Evolutionary conservation across 2,113 vertebrate species (phyloP), one percentile per base, ranked within the genome.

Genomic region (Petaurus breviceps): DNA sequence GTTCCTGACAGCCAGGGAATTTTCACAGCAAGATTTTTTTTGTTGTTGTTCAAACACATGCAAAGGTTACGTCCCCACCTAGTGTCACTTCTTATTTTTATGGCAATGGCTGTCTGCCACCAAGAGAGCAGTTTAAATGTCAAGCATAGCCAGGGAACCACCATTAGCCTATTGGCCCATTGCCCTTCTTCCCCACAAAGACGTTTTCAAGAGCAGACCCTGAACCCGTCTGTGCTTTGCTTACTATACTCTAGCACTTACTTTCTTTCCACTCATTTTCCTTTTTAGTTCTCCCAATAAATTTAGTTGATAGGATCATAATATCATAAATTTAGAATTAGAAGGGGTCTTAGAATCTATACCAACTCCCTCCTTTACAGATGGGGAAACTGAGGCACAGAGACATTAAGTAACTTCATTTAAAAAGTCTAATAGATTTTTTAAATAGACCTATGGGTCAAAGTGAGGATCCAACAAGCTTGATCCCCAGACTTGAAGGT

Each of bases 1-100:
- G 55, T 92, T 94, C 97, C 97, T 97, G 96, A 97, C 52, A 52
- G 26, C 10, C 96, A 28, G n/a, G 90, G 46, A 68, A 90, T 23
- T 97, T 96, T 91, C 95, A 49, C 23, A 61, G n/a, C 92, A 23
- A 52, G 0, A 93, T 1, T 97, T 95, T 91, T 51, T 61, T 61
- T 31, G 47, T 49, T 49, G 47, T 49, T 31, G 14, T 68, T 68
- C 61, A 68, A 68, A 0, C n/a, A 92, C 89, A 50, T 9, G 84
- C 6, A 94, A 46, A 51, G 31, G 47, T 77, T 61, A 53, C 28
- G 3, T 97, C 61, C 93, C 50, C 96, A 96, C 84, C 11, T 2
- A 43, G 92, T 46, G 90, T 51, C 91, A 96, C 0, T 91, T 14
- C 11, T 77, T 68, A 31, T 61, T 37, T 97, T 95, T 54, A 90